Evolutionary conservation across 2,113 vertebrate species (phyloP).

Genomic region (Coptodon bakossiorum): DNA sequence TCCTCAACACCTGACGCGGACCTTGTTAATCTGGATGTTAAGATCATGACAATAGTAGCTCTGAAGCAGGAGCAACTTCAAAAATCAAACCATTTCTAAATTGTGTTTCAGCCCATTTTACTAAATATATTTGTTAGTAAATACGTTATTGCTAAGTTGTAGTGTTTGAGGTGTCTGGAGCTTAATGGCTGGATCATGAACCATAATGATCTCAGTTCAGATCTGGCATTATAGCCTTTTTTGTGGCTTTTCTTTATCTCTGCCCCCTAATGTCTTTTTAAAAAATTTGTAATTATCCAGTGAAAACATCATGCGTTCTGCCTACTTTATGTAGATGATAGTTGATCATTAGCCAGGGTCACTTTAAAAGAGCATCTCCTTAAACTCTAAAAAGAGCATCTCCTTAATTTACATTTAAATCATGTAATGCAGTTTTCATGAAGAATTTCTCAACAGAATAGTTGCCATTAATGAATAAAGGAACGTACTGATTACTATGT

Average conservation of each 20-base stretch:
- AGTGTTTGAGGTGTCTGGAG: neutral
- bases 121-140: neutral
- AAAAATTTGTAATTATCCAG: neutral
- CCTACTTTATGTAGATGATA: neutral
- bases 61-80: neutral
- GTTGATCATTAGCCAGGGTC: neutral
- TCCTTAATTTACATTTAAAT: neutral
- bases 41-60: neutral
- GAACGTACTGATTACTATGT: conserved; percentile 30
- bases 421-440: neutral
- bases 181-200: neutral
- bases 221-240: neutral
- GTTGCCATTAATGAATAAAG: conserved; percentile 9
- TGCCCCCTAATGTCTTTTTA: rapidly evolving
- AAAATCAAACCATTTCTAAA: neutral
- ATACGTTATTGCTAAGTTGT: rapidly evolving
- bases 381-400: neutral
- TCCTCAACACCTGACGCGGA: neutral
- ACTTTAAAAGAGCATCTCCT: neutral
- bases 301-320: neutral
- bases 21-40: neutral
- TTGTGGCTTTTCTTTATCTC: neutral
- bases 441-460: neutral
- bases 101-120: neutral
- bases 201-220: neutral